phyloP scores from a whole-genome alignment of 2,888 invertebrate genomes.

The Dermolepida albohirtum region DNA sequence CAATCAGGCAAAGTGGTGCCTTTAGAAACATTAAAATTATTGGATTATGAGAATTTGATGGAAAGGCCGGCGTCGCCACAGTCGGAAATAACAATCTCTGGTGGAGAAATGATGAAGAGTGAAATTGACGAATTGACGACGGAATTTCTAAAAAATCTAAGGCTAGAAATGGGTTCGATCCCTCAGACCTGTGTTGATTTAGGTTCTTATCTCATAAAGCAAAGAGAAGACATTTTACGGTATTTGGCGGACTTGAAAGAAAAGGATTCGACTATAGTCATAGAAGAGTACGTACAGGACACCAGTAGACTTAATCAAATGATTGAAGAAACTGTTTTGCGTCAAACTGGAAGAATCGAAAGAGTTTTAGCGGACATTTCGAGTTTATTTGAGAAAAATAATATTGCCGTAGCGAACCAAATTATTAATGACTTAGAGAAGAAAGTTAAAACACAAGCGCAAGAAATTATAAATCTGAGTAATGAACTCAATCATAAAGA shows the following conservation, averaged over 20 bases:
- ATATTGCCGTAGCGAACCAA: conserved; percentile 39
- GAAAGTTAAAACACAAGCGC: conserved; percentile 47
- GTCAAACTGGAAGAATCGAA: conserved; percentile 54
- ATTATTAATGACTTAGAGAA: conserved; percentile 50
- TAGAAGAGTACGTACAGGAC: conserved; percentile 53
- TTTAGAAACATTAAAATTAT: conserved; percentile 49
- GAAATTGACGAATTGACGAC: conserved; percentile 45
- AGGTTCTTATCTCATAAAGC: conserved; percentile 57
- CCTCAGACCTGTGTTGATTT: conserved; percentile 57
- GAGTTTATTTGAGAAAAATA: conserved; percentile 50
- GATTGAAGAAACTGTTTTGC: conserved; percentile 54
- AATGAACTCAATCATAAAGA: conserved; percentile 44
- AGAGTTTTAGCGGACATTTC: conserved; percentile 55
- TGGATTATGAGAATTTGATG: conserved; percentile 19
- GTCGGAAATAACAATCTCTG: conserved; percentile 43
- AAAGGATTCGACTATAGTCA: conserved; percentile 51
- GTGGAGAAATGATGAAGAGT: conserved; percentile 22
- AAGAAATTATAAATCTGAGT: conserved; percentile 28
- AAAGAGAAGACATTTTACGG: conserved; percentile 55
- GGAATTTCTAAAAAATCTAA: conserved; percentile 54
- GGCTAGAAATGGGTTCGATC: conserved; percentile 57
- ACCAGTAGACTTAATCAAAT: conserved; percentile 54
- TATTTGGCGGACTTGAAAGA: conserved; percentile 55
- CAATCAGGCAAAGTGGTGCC: conserved; percentile 58
- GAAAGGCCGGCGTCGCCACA: neutral